Conservation (phyloP, 2,113 vertebrate genomes). For the Daubentonia madagascariensis region DNA sequence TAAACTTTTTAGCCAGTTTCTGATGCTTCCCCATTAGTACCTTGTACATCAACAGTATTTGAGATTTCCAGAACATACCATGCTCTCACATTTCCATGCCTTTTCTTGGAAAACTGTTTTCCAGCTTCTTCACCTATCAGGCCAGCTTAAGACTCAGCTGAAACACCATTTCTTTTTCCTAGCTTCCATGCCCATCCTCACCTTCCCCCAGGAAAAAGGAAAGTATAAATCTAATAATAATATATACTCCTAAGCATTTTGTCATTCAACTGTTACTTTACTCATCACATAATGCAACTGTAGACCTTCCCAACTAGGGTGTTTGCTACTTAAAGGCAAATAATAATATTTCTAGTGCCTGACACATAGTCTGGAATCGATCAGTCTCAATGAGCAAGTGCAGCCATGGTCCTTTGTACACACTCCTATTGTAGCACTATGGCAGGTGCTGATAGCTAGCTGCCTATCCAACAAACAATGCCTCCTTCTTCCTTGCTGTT, state of each 20-base stretch:
- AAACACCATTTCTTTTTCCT: background rate
- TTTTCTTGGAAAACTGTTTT: background rate
- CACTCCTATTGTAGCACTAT: background rate
- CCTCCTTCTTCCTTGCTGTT: background rate
- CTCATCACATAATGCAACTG: background rate
- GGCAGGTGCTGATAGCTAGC: background rate
- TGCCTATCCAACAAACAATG: background rate
- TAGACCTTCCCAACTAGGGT: background rate
- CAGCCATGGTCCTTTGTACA: background rate
- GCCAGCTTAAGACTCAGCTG: background rate
- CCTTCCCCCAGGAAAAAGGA: background rate
- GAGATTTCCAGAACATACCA: background rate
- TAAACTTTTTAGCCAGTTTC: background rate
- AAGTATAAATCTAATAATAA: background rate
- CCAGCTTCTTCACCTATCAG: background rate
- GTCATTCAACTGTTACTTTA: background rate
- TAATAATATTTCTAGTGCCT: background rate
- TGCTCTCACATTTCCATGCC: background rate
- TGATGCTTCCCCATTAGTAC: background rate
- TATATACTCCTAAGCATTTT: background rate
- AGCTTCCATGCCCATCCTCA: background rate
- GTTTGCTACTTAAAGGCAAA: background rate
- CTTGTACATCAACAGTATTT: background rate
- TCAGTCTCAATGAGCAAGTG: background rate
- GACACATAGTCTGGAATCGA: background rate